Evolutionary conservation across 2,113 vertebrate species (phyloP).

Genomic region (Oryzias curvinotus): DNA sequence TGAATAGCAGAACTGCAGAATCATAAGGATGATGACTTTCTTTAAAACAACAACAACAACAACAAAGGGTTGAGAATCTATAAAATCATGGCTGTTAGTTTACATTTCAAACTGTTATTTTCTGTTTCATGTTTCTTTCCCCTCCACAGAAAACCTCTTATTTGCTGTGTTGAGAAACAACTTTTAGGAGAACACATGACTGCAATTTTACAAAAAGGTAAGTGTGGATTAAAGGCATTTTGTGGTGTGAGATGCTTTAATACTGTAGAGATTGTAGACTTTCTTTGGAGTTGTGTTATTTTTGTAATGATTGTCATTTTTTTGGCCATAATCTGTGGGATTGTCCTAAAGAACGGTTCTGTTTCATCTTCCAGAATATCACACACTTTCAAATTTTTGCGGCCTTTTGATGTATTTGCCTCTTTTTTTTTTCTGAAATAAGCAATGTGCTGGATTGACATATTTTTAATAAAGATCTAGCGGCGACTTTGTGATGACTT

Average conservation of each 20-base stretch:
- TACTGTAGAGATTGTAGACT: neutral
- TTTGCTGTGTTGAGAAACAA: conserved; percentile 96
- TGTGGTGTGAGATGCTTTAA: neutral
- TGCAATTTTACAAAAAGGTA: conserved; percentile 97
- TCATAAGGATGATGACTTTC: too few species aligned
- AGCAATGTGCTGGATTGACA: too few species aligned
- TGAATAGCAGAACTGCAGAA: too few species aligned
- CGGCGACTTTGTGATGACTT: too few species aligned
- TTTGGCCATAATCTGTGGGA: neutral
- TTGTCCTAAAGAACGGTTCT: too few species aligned
- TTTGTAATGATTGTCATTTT: neutral
- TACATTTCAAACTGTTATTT: neutral
- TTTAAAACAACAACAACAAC: too few species aligned
- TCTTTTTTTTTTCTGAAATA: too few species aligned
- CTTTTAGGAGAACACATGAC: conserved; percentile 98
- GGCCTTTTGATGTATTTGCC: too few species aligned
- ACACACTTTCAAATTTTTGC: too few species aligned
- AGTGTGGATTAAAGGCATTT: conserved; percentile 5
- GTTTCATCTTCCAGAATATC: too few species aligned
- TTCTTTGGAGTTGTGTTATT: neutral
- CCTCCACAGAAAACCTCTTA: conserved; percentile 89
- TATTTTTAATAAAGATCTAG: too few species aligned
- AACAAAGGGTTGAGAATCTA: too few species aligned
- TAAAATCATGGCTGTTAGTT: neutral
- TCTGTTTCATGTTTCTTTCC: neutral